Conservation (phyloP, 2,888 invertebrate species). For the Conchocele bisecta region DNA sequence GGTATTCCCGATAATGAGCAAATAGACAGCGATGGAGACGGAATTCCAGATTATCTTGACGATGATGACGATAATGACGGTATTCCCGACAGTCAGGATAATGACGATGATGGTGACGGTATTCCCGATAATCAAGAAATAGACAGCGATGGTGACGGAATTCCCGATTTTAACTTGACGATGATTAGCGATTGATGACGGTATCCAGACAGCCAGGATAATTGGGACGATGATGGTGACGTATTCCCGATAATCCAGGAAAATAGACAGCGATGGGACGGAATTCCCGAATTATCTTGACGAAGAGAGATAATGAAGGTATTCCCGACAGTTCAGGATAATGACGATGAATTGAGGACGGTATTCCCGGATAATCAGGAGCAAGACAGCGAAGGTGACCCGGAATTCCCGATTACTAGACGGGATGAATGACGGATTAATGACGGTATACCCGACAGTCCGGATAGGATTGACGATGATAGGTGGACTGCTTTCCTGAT, state of each 20-base stretch:
- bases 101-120: conserved; percentile 77
- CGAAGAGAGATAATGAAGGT: conserved; percentile 76
- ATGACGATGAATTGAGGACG: conserved; percentile 75
- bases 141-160: conserved; percentile 73
- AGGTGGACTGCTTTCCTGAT: conserved; percentile 77
- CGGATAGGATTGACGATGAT: conserved; percentile 68
- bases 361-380: conserved; percentile 70
- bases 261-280: conserved; percentile 73
- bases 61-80: conserved; percentile 69
- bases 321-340: conserved; percentile 72
- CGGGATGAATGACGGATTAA: no score
- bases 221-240: conserved; percentile 71
- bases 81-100: conserved; percentile 64
- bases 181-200: conserved; percentile 74
- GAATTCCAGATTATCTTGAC: conserved; percentile 68
- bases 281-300: conserved; percentile 76
- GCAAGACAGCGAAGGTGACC: conserved; percentile 59
- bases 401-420: conserved; percentile 62
- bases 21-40: conserved; percentile 73
- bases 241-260: conserved; percentile 72
- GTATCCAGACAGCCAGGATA: conserved; percentile 64
- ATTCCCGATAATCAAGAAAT: conserved; percentile 73
- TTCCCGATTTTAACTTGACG: conserved; percentile 67
- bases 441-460: conserved; percentile 67
- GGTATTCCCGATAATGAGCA: conserved; percentile 72